Evolutionary conservation across 1,140 invertebrate species (phyloP), one percentile per base, ranked within the genome.

Genomic region (Belonocnema kinseyi): DNA sequence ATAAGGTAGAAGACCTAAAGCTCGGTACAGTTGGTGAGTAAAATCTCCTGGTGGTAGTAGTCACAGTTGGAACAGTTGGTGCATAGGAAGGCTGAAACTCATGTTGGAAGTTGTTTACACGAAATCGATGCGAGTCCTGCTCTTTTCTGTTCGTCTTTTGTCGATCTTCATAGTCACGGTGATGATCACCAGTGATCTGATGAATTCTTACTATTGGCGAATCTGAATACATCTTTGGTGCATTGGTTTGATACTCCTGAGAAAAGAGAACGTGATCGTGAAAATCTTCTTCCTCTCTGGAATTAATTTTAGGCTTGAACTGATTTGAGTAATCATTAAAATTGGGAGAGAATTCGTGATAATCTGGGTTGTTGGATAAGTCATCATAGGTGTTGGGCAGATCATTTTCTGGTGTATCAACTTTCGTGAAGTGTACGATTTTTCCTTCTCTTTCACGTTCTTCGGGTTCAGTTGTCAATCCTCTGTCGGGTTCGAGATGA

Each of bases 21-120:
- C 85, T 88, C 14, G 89, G 89, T 0, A 90, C 85, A 0, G 89
- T 90, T 6, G 89, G 89, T 1, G 89, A 90, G 40, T 90, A 91
- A 16, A 85, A 89, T 82, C 84, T 85, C 19, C 87, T 82, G 0
- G 86, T 87, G 0, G 88, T 90, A 0, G 89, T 90, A 5, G 88
- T 90, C 0, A 90, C 86, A 1, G 89, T 90, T 10, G 89, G 89
- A 16, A 90, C 89, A 3, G 89, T 90, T 14, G 89, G 89, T 16
- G 88, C 88, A 73, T 90, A 90, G 11, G 88, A 88, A 0, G 88
- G 82, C 50, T 86, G 86, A 50, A 86, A 87, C 61, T 80, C 80
- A 74, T 87, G 80, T 17, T 75, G 77, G 33, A 81, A 87, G 5
- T 81, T 78, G 6, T 86, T 77, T 50, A 75, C 72, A 1, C 81